Base-by-base conservation (phyloP, 2,113 vertebrate species). In the Erinaceus europaeus region DNA sequence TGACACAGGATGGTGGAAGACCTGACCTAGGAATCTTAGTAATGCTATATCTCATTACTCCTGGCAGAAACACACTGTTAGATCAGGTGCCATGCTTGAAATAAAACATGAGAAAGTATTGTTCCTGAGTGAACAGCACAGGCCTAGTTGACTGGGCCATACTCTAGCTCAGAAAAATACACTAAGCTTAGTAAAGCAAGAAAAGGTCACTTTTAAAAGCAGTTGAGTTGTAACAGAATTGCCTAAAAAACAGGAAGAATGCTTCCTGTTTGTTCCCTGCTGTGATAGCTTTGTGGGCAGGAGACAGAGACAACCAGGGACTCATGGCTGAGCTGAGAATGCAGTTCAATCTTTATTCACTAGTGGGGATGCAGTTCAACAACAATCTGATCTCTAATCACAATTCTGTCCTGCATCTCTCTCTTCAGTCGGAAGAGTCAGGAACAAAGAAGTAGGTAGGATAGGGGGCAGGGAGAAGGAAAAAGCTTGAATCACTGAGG, bases 1-100 rank as follows among this genome's bases (percentile, higher is more conserved):
- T 78, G 61, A 74, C 65, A 91, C 71, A 84, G 34, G 29, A 83
- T 36, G 42, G 69, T 91, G 83, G 53, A 84, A 84, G 48, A 82
- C 65, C 36, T 79, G 84, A 62, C 21, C 6, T 83, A 46, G 27
- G 57, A 88, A 84, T 79, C 55, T 42, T 62, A 90, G n/a, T 64
- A 90, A 89, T 42, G 14, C 34, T 90, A 6, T 59, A 27, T 78
- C 44, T 80, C 83, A 44, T 53, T 48, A 29, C 53, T 64, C 13
- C 25, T 65, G 59, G 36, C 52, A 77, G 34, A 76, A 38, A 75
- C 8, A 18, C 40, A 71, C 1, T 53, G 6, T 67, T 81, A 76
- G 21, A 61, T 82, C 57, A 42, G 71, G 6, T 57, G 14, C 23
- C 18, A 40, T 8, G 3, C 55, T 74, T 36, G 15, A 90, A 93